Base-by-base conservation (phyloP, 2,113 vertebrate genomes). In the Siniperca chuatsi region DNA sequence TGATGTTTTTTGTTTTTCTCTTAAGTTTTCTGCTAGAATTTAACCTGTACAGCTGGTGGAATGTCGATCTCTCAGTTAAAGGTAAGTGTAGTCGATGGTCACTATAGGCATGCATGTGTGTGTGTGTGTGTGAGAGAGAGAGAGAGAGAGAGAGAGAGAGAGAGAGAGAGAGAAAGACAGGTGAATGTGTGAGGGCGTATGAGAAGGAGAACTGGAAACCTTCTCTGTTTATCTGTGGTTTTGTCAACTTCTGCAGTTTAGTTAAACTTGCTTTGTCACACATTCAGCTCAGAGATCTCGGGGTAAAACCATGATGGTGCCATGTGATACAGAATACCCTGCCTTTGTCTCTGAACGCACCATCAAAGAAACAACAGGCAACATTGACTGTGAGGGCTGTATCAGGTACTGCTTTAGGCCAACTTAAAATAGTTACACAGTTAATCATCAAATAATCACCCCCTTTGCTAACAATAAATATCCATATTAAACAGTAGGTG, bases 21-120 rank as follows among this genome's bases (percentile, higher is more conserved):
- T 58, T 64, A n/a, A 99, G 98, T 92, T 99, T 99, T 87, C 95
- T 99, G 89, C 95, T 99, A 85, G 98, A 99, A 92, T 99, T 99
- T 92, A 99, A 99, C 95, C 93, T 99, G 83, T 99, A 97, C 94
- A 98, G 97, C 90, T 99, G 97, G 98, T 99, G 98, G 98, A 97
- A 98, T 82, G 94, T 97, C 3, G 97, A 98, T 84, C 92, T 97
- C 68, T 96, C 97, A 70, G 97, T 96, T 35, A 98, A 97, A 97
- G 98, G 98, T 99, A 89, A 83, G 29, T 9, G 6, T 8, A 6
- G 16, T 20, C 81, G 0, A 33, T 8, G 16, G 13, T 33, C 0
- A 16, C 35, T 3, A 23, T 3, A 9, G 46, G 29, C 9, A 6
- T 33, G 58, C 52, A 4, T 78, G 29, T 73, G 7, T 29, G 16